A percentile compares a stretch with the other conserved stretches of the same genome.
Evolutionary conservation across 2,888 invertebrate genomes (phyloP).

Genomic region (Cerceris rybyensis): DNA sequence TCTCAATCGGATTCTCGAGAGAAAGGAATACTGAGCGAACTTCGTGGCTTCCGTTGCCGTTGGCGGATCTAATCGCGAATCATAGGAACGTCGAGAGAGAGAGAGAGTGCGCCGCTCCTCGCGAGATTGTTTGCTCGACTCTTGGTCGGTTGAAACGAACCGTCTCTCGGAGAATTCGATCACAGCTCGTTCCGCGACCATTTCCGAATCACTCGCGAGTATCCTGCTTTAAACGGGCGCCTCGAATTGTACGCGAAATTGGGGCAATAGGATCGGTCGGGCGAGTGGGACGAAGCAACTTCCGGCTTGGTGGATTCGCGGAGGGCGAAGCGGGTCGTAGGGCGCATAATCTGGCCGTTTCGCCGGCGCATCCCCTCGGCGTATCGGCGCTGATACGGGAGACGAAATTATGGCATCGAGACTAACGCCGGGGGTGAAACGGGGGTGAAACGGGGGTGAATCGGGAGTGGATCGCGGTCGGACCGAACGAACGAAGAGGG

Average conservation of each 20-base stretch:
- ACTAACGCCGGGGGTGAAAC: neutral
- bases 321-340: conserved; percentile 25
- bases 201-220: neutral
- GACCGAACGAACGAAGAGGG: neutral
- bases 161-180: neutral
- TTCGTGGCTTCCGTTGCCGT: too few species aligned
- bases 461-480: neutral
- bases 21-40: too few species aligned
- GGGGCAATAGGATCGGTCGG: neutral
- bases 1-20: too few species aligned
- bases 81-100: neutral
- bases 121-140: too few species aligned
- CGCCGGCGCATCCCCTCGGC: conserved; percentile 19
- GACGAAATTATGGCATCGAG: conserved; percentile 36
- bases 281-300: neutral
- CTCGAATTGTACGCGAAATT: neutral
- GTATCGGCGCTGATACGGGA: conserved; percentile 35
- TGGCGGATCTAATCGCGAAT: neutral
- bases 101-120: too few species aligned
- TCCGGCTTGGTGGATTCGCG: neutral
- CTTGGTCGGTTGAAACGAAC: too few species aligned
- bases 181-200: neutral
- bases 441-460: too few species aligned
- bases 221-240: too few species aligned
- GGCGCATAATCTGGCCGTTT: conserved; percentile 43